Conservation (phyloP, 2,888 invertebrate species). For the Dusona sp. region DNA sequence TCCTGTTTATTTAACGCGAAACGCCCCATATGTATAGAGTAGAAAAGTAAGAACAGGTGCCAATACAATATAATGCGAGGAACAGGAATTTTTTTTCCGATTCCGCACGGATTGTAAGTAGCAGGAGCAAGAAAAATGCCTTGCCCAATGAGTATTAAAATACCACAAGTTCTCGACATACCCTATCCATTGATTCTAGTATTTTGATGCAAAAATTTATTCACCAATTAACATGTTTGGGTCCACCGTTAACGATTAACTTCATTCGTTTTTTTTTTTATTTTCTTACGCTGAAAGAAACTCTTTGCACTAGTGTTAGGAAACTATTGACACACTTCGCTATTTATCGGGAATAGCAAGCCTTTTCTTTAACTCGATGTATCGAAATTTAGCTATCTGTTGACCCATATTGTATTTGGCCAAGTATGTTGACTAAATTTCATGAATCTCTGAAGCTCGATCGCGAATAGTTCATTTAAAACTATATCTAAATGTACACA, state of each 20-base stretch:
- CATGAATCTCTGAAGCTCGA: neutral
- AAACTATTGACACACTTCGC: neutral
- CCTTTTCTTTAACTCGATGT: neutral
- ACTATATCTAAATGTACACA: neutral
- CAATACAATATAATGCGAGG: too few species aligned
- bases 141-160: slow-evolving; percentile 10
- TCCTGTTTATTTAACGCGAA: neutral
- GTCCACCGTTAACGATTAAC: neutral
- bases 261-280: neutral
- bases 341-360: neutral
- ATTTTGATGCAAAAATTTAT: neutral
- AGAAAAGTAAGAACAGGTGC: slow-evolving; percentile 2
- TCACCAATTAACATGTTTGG: neutral
- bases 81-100: neutral
- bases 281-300: neutral
- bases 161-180: neutral
- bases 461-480: neutral
- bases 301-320: neutral
- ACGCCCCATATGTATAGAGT: neutral
- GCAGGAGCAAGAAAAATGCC: neutral
- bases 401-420: neutral
- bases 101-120: neutral
- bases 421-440: neutral
- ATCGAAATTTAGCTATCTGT: neutral
- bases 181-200: neutral